Percentiles rank a stretch among this genome's conserved stretches.
phyloP scores from a whole-genome alignment of 2,113 vertebrate genomes.

The Formicarius rufipectus region DNA sequence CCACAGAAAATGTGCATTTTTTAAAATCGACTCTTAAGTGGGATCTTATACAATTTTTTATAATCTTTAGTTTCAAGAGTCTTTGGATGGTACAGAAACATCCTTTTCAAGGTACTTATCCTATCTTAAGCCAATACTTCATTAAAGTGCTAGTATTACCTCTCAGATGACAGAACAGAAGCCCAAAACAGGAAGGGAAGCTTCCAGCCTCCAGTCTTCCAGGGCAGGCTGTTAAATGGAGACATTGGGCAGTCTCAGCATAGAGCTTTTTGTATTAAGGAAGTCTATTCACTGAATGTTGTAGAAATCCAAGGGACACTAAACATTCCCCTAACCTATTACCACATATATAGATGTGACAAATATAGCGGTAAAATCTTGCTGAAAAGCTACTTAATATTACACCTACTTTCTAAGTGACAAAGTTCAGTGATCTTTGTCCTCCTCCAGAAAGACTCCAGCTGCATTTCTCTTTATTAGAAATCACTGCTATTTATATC shows the following conservation, averaged over 20 bases:
- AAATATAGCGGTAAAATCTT: not conserved
- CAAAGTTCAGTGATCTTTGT: not conserved
- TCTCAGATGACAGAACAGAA: not conserved
- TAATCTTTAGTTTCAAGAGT: not conserved
- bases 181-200: not conserved
- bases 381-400: not conserved
- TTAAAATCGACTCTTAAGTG: fast-evolving
- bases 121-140: not conserved
- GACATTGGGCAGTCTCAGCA: not conserved
- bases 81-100: not conserved
- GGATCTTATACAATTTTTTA: not conserved
- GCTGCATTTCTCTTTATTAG: not conserved
- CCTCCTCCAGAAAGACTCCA: not conserved
- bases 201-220: not conserved
- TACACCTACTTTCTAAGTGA: not conserved
- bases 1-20: not conserved
- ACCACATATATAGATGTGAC: not conserved
- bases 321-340: not conserved
- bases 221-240: not conserved
- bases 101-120: not conserved
- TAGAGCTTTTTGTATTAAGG: not conserved
- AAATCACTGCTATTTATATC: not conserved
- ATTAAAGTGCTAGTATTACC: not conserved
- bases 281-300: not conserved
- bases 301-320: not conserved